Evolutionary conservation across 2,113 vertebrate species (phyloP).

Genomic region (Archilochus colubris): DNA sequence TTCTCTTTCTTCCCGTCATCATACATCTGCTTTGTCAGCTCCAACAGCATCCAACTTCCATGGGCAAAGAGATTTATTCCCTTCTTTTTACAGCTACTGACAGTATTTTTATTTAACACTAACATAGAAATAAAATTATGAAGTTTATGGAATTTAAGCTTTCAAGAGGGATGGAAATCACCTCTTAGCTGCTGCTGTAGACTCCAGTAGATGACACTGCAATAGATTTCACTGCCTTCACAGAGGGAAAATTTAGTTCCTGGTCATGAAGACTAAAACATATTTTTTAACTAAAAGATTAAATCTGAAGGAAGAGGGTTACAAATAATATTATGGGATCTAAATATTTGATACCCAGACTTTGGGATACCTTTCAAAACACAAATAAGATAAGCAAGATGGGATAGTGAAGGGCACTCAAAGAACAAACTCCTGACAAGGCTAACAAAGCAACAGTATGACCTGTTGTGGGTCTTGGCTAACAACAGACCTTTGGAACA

Average conservation of each 20-base stretch:
- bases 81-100: neutral
- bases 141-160: neutral
- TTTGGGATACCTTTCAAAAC: neutral
- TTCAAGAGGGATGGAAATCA: neutral
- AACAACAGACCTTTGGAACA: neutral
- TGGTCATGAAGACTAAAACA: neutral
- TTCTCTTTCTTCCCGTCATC: neutral
- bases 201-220: neutral
- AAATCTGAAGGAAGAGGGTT: neutral
- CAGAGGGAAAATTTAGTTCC: rapidly evolving
- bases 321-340: neutral
- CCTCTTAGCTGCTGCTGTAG: neutral
- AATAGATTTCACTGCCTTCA: neutral
- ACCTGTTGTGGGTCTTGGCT: neutral
- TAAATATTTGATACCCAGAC: neutral
- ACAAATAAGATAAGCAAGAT: neutral
- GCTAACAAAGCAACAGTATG: neutral
- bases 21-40: constrained; percentile 48
- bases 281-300: neutral
- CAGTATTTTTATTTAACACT: neutral
- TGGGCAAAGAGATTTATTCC: neutral
- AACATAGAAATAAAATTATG: neutral
- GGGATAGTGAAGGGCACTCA: neutral
- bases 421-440: neutral
- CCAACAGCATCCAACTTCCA: neutral